Conservation (phyloP, 2,888 invertebrate species). For the Apamea anceps region DNA sequence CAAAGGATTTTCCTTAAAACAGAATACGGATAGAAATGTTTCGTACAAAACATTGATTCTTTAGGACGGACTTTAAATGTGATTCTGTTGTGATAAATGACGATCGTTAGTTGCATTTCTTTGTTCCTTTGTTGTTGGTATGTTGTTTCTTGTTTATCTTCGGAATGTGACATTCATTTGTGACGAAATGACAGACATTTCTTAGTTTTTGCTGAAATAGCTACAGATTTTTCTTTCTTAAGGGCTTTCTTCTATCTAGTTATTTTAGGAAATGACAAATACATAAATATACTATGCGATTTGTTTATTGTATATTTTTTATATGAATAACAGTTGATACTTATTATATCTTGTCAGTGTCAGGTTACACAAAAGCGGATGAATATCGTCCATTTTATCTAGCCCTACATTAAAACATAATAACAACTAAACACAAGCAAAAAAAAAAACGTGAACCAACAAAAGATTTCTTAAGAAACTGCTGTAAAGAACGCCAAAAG, state of each 20-base stretch:
- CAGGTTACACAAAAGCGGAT: neutral
- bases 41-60: conserved; percentile 66
- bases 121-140: conserved; percentile 64
- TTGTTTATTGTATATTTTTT: neutral
- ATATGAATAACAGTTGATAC: neutral
- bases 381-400: neutral
- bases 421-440: conserved; percentile 53
- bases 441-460: conserved; percentile 65
- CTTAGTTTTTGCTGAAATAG: conserved; percentile 29
- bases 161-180: conserved; percentile 61
- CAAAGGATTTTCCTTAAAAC: conserved; percentile 65
- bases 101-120: conserved; percentile 68
- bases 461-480: conserved; percentile 81
- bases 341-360: neutral
- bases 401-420: conserved; percentile 49
- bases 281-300: neutral
- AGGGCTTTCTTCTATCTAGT: neutral
- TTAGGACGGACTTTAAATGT: conserved; percentile 67
- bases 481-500: conserved; percentile 81
- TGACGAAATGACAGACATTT: conserved; percentile 48
- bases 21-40: conserved; percentile 67
- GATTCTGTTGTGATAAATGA: conserved; percentile 69
- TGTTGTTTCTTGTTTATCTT: conserved; percentile 56
- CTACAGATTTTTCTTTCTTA: conserved; percentile 7
- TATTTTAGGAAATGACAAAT: conserved; percentile 8